phyloP scores from a whole-genome alignment of 2,113 vertebrate species.

The Siniperca chuatsi region DNA sequence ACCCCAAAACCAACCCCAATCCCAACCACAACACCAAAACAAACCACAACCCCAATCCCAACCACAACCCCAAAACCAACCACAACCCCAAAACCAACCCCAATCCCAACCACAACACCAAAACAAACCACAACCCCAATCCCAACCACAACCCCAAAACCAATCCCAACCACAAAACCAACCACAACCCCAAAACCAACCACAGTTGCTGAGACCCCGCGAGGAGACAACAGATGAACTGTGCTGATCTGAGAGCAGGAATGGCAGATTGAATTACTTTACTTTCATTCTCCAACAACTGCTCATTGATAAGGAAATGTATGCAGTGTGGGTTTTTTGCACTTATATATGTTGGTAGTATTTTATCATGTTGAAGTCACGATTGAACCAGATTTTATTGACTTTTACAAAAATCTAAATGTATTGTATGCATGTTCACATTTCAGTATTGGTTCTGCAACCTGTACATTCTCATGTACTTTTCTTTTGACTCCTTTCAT shows the following conservation, averaged over 20 bases:
- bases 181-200: background rate
- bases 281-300: background rate
- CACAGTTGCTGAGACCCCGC: background rate
- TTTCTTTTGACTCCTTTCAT: constrained; percentile 1
- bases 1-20: too few relatives aligned
- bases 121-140: background rate
- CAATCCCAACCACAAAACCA: background rate
- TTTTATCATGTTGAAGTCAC: background rate
- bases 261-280: background rate
- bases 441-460: constrained; percentile 33
- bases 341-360: background rate
- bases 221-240: constrained; percentile 70
- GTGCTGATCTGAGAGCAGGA: background rate
- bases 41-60: too few relatives aligned
- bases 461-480: background rate
- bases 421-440: background rate
- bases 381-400: background rate
- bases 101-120: too few relatives aligned
- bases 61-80: background rate
- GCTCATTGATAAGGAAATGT: background rate
- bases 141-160: background rate
- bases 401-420: background rate
- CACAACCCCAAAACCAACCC: background rate
- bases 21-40: too few relatives aligned
- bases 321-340: background rate